These are phyloP conservation scores for Anoplopoma fimbria DNA, from an alignment of 2,113 vertebrate species.

Conservation along the genomic window DNA sequence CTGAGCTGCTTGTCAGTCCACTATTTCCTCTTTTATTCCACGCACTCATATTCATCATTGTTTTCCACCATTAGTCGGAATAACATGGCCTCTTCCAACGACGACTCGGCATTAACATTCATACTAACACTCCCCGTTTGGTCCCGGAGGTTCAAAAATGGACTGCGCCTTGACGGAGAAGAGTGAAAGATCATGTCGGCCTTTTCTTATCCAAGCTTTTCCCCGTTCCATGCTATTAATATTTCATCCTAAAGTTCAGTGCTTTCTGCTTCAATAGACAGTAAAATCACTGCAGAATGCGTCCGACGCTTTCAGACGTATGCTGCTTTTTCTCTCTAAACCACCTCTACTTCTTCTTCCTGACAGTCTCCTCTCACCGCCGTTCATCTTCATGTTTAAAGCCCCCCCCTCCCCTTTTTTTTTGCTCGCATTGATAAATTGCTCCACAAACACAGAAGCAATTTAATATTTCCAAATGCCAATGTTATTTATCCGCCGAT, in stretches of 20 bases:
- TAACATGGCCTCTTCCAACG: conserved; percentile 22
- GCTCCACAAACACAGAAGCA: conserved; percentile 50
- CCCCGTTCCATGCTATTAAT: conserved; percentile 78
- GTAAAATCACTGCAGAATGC: conserved; percentile 80
- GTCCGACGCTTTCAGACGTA: conserved; percentile 74
- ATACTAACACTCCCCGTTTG: conserved; percentile 26
- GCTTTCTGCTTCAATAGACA: conserved; percentile 81
- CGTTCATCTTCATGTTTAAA: conserved; percentile 73
- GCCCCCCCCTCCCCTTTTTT: neutral
- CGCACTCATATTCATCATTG: too few relatives aligned
- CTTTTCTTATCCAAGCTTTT: conserved; percentile 71
- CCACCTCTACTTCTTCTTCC: conserved; percentile 35
- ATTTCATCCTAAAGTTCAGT: conserved; percentile 84
- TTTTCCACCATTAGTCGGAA: conserved; percentile 27
- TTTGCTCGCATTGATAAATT: conserved; percentile 57
- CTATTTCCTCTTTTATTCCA: neutral
- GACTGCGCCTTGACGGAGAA: conserved; percentile 57
- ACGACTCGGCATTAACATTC: conserved; percentile 46
- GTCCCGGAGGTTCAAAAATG: conserved; percentile 51
- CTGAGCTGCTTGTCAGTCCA: conserved; percentile 27
- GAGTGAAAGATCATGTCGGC: conserved; percentile 76
- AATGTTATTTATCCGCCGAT: conserved; percentile 69
- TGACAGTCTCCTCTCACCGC: conserved; percentile 45
- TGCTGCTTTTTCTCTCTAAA: conserved; percentile 64
- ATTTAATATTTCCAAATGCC: conserved; percentile 72